Evolutionary conservation across 1,140 invertebrate genomes (phyloP).

Genomic region (Drosophila navojoa): DNA sequence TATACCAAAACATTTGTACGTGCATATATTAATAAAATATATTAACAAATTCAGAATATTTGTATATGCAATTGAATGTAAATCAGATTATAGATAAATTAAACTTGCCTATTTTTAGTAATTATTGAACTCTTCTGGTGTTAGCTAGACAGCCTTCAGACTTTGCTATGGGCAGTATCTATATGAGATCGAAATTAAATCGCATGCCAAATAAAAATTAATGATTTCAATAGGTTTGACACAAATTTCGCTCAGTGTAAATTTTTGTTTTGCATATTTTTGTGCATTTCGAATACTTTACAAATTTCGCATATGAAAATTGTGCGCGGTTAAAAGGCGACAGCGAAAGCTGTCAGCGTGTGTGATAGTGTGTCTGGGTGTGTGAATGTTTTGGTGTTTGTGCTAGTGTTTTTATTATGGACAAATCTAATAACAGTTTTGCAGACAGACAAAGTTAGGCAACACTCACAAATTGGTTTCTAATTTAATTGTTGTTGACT

Average conservation of each 20-base stretch:
- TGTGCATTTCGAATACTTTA: constrained; percentile 72
- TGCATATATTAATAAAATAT: too few species aligned
- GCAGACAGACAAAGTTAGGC: constrained; percentile 32
- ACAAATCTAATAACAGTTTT: constrained; percentile 77
- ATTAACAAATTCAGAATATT: too few species aligned
- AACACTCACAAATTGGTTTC: constrained; percentile 68
- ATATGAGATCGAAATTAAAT: too few species aligned
- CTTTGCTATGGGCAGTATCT: too few species aligned
- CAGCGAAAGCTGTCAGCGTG: constrained; percentile 51
- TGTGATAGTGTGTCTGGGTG: constrained; percentile 9
- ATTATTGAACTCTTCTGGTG: too few species aligned
- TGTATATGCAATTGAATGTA: too few species aligned
- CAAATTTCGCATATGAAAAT: constrained; percentile 80
- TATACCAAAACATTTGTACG: too few species aligned
- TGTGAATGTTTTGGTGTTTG: constrained; percentile 9
- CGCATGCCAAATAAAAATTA: too few species aligned
- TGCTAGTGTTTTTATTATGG: constrained; percentile 25
- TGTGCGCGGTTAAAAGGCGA: constrained; percentile 75
- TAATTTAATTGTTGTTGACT: constrained; percentile 69
- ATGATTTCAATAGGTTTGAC: too few species aligned
- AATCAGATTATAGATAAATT: too few species aligned
- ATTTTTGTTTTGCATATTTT: constrained; percentile 62
- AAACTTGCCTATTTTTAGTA: too few species aligned
- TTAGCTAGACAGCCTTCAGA: too few species aligned
- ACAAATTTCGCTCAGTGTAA: constrained; percentile 25